These are phyloP conservation scores for Diaperis boleti DNA, from an alignment of 2,888 invertebrate species.

Conservation along the genomic window DNA sequence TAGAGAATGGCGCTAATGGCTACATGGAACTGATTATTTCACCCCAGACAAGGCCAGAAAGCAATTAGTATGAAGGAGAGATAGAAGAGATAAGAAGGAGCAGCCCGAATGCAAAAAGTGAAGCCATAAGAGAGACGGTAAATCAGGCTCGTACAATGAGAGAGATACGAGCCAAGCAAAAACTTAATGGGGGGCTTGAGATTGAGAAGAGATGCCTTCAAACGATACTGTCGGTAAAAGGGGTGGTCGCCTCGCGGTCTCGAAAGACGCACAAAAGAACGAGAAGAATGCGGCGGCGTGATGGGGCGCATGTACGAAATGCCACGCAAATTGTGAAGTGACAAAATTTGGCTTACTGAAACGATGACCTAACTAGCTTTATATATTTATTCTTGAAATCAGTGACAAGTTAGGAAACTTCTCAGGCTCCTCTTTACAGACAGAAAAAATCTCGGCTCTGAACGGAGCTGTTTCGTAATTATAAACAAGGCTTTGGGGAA, in stretches of 20 bases:
- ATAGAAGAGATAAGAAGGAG: slow-evolving; percentile 45
- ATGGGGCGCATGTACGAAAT: no score
- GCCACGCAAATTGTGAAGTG: no score
- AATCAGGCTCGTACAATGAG: slow-evolving; percentile 51
- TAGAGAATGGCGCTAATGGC: slow-evolving; percentile 59
- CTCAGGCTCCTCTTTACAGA: no score
- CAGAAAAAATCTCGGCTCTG: no score
- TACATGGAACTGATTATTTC: slow-evolving; percentile 61
- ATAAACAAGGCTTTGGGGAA: no score
- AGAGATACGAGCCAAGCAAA: slow-evolving; percentile 48
- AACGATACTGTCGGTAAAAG: slow-evolving; percentile 39
- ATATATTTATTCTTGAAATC: no score
- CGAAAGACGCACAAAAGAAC: no score
- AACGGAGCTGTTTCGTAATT: no score
- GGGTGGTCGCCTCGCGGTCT: slow-evolving; percentile 31
- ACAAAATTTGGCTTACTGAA: no score
- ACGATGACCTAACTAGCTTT: no score
- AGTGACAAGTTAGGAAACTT: no score
- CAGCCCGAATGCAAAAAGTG: slow-evolving; percentile 57
- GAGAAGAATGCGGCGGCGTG: no score
- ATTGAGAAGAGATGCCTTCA: slow-evolving; percentile 43
- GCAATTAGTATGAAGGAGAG: slow-evolving; percentile 52
- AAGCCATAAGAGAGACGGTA: slow-evolving; percentile 52
- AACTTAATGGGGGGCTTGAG: slow-evolving; percentile 48
- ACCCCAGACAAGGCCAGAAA: slow-evolving; percentile 47